phyloP scores from a whole-genome alignment of 2,888 invertebrate species.

The Criorhina ranunculi region DNA sequence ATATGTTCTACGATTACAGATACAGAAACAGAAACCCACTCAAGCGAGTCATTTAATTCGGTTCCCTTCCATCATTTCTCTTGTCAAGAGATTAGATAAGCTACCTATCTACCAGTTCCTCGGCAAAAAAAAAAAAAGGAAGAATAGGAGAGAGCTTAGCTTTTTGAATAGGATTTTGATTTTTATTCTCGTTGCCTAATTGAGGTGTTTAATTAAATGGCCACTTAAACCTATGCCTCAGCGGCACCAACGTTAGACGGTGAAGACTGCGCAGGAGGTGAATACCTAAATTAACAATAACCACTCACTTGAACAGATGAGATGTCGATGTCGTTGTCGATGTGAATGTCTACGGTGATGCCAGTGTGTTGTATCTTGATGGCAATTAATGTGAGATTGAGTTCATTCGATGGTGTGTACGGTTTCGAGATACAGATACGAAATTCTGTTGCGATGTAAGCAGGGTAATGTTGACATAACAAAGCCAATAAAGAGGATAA shows the following conservation, averaged over 20 bases:
- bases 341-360: not conserved
- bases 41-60: conserved; percentile 35
- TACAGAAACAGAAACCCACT: conserved; percentile 15
- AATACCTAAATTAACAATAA: conserved; percentile 68
- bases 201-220: conserved; percentile 75
- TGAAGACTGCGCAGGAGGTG: conserved; percentile 2
- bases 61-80: conserved; percentile 16
- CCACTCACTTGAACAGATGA: conserved; percentile 63
- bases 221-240: conserved; percentile 34
- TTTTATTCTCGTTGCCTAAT: conserved; percentile 63
- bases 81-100: conserved; percentile 56
- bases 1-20: conserved; percentile 38
- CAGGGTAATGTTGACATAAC: conserved; percentile 72
- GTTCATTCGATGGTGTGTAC: conserved; percentile 15
- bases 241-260: too few species aligned
- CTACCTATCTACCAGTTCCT: conserved; percentile 49
- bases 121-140: not conserved
- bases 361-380: conserved; percentile 29
- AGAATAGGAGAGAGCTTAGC: not conserved
- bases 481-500: conserved; percentile 72
- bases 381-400: conserved; percentile 60
- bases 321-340: conserved; percentile 37
- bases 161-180: conserved; percentile 62
- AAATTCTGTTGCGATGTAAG: conserved; percentile 26
- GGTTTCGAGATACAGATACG: conserved; percentile 29